Conservation (phyloP, 2,888 invertebrate species). For the Diabrotica balteata region DNA sequence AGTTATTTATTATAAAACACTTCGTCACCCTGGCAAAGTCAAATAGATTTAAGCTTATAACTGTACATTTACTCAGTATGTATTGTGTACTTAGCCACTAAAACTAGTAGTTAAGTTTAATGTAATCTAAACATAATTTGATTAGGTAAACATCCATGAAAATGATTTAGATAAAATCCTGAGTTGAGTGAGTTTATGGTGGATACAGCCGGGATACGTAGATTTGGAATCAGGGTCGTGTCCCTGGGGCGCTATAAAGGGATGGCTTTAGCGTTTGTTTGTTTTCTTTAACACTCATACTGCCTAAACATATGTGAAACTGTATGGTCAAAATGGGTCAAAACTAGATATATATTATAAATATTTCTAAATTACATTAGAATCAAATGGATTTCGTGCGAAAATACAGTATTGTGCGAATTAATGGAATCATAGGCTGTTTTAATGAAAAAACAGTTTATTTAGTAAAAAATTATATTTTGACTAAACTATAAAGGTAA, state of each 20-base stretch:
- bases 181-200: slow-evolving; percentile 23
- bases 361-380: too few relatives aligned
- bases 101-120: slow-evolving; percentile 50
- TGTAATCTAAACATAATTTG: slow-evolving; percentile 50
- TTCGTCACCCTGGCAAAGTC: slow-evolving; percentile 44
- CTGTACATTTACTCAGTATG: slow-evolving; percentile 43
- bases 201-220: slow-evolving; percentile 10
- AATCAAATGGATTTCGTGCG: too few relatives aligned
- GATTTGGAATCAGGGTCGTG: neutral
- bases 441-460: too few relatives aligned
- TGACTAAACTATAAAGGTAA: too few relatives aligned
- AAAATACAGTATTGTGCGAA: too few relatives aligned
- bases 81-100: slow-evolving; percentile 45
- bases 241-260: neutral
- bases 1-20: slow-evolving; percentile 45
- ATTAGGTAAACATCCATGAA: slow-evolving; percentile 48
- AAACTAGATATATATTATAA: too few relatives aligned
- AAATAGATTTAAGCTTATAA: slow-evolving; percentile 47
- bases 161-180: slow-evolving; percentile 39
- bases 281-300: too few relatives aligned
- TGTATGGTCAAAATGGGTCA: too few relatives aligned
- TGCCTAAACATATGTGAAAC: too few relatives aligned
- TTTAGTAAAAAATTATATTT: too few relatives aligned
- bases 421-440: too few relatives aligned
- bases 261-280: too few relatives aligned